Conservation (phyloP, 2,888 invertebrate species). For the Podotricha telesiphe region DNA sequence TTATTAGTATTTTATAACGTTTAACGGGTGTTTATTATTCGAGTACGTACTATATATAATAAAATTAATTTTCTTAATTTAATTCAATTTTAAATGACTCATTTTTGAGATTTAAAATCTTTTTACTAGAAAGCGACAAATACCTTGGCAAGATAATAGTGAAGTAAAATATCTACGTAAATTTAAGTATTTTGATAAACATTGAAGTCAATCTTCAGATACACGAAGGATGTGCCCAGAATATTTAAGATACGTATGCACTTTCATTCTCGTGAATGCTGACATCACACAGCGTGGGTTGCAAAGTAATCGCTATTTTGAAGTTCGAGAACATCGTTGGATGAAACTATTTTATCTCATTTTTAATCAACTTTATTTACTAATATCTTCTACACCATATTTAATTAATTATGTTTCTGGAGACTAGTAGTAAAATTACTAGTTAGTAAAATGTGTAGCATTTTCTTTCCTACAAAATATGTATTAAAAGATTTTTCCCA, state of each 20-base stretch:
- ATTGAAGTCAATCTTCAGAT: slow-evolving; percentile 36
- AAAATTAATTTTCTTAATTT: not conserved
- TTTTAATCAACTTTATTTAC: not conserved
- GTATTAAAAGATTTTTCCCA: too few species aligned
- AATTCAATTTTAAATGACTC: not conserved
- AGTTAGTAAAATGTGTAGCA: too few species aligned
- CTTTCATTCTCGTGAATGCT: slow-evolving; percentile 55
- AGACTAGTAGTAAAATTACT: too few species aligned
- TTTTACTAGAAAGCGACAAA: not conserved
- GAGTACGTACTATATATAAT: not conserved
- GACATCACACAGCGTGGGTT: slow-evolving; percentile 46
- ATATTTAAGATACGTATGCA: slow-evolving; percentile 52
- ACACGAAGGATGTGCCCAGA: slow-evolving; percentile 50
- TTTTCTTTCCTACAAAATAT: too few species aligned
- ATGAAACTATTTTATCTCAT: not conserved
- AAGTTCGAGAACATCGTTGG: not conserved
- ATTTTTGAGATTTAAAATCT: not conserved
- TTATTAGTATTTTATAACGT: not conserved
- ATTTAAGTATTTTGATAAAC: slow-evolving; percentile 26
- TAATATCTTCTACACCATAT: not conserved
- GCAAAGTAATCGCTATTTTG: slow-evolving; percentile 37
- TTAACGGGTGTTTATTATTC: not conserved
- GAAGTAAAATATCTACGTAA: not conserved
- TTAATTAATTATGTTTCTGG: too few species aligned
- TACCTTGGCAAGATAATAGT: not conserved